These are phyloP conservation scores for Pangasius macronema DNA, from an alignment of 2,797 vertebrate genomes.

Conservation along the genomic window DNA sequence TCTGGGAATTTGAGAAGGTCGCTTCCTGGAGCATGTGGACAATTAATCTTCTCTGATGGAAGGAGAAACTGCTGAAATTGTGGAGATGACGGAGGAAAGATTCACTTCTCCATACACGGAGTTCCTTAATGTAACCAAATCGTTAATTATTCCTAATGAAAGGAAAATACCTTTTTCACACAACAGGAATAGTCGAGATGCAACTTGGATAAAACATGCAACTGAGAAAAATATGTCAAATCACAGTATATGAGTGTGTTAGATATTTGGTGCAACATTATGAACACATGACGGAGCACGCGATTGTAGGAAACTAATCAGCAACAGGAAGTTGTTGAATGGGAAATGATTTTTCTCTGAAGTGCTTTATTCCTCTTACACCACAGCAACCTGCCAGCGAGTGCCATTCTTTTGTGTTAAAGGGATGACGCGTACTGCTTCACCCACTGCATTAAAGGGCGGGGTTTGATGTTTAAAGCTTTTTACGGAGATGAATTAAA, in stretches of 20 bases:
- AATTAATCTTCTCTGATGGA: not conserved
- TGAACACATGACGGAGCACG: no score
- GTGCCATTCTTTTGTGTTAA: no score
- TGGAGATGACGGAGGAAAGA: not conserved
- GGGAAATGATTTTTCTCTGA: no score
- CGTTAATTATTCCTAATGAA: not conserved
- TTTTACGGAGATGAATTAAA: not conserved
- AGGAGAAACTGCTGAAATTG: not conserved
- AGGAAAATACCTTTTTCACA: not conserved
- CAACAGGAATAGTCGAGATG: not conserved
- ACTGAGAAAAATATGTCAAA: not conserved
- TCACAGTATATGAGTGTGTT: no score
- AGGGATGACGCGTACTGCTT: no score
- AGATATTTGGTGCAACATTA: no score
- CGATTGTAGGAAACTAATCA: no score
- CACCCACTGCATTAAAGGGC: not conserved
- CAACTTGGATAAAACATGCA: not conserved
- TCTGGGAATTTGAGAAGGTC: not conserved
- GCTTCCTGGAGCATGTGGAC: not conserved
- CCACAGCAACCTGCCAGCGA: no score
- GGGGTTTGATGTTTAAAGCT: not conserved
- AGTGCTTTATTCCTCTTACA: no score
- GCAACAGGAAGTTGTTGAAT: no score
- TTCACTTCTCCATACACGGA: not conserved
- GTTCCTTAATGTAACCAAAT: not conserved